These are phyloP conservation scores for Fopius arisanus DNA, from an alignment of 1,140 invertebrate species.

Conservation along the genomic window DNA sequence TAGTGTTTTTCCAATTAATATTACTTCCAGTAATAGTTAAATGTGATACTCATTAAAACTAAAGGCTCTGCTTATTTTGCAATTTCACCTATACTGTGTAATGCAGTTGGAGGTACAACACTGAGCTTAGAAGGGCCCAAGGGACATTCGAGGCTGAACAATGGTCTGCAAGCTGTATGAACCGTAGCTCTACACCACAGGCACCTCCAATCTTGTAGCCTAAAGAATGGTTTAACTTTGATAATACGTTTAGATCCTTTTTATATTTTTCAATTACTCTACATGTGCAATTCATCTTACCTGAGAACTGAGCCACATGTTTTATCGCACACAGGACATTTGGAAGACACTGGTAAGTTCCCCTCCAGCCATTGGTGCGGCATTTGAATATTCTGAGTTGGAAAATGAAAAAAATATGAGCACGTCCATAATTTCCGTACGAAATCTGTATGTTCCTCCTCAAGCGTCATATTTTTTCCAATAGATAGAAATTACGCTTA, in stretches of 20 bases:
- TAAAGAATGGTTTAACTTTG: constrained; percentile 44
- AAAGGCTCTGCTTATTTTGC: no score
- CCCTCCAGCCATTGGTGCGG: constrained; percentile 99
- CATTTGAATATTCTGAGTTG: constrained; percentile 84
- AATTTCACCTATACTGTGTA: constrained; percentile 85
- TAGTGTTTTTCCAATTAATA: no score
- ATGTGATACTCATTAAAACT: no score
- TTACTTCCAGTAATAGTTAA: no score
- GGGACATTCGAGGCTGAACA: constrained; percentile 77
- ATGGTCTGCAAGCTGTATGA: constrained; percentile 86
- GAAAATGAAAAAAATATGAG: constrained; percentile 55
- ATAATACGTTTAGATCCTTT: constrained; percentile 10
- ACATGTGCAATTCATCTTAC: constrained; percentile 55
- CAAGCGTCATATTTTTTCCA: no score
- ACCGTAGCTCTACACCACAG: constrained; percentile 95
- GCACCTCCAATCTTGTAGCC: constrained; percentile 95
- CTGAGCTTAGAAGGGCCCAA: constrained; percentile 88
- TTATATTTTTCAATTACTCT: neutral
- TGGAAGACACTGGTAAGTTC: constrained; percentile 92
- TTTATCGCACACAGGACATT: constrained; percentile 94
- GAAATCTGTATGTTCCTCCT: no score
- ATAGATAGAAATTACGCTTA: no score
- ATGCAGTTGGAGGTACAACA: constrained; percentile 89
- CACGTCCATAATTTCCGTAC: no score
- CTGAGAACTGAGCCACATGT: constrained; percentile 94